A percentile compares a stretch with the other conserved stretches of the same genome.
Evolutionary conservation across 1,140 invertebrate species (phyloP).

Genomic region (Platyura marginata): DNA sequence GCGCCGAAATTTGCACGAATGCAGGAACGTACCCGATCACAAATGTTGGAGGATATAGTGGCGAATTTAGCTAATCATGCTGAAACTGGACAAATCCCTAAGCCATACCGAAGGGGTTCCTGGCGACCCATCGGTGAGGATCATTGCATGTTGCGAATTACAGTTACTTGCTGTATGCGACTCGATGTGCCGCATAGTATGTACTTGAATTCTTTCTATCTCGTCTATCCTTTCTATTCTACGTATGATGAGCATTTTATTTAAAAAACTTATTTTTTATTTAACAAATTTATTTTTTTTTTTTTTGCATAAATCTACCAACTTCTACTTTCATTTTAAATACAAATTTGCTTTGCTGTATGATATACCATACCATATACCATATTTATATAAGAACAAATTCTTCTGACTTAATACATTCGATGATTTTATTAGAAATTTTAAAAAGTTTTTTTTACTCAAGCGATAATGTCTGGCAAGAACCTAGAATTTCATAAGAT

Average conservation of each 20-base stretch:
- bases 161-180: slow-evolving; percentile 20
- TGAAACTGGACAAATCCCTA: slow-evolving; percentile 87
- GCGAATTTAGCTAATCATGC: slow-evolving; percentile 86
- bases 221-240: not conserved
- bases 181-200: slow-evolving; percentile 24
- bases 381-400: too few species aligned
- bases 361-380: too few species aligned
- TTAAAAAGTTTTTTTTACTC: too few species aligned
- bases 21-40: slow-evolving; percentile 75
- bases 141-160: not conserved
- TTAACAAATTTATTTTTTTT: too few species aligned
- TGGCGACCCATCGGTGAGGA: slow-evolving; percentile 71
- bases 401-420: too few species aligned
- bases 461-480: too few species aligned
- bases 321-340: too few species aligned
- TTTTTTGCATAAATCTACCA: too few species aligned
- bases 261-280: not conserved
- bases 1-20: slow-evolving; percentile 92
- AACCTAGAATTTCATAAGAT: too few species aligned
- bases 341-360: too few species aligned
- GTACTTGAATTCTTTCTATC: slow-evolving; percentile 6
- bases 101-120: slow-evolving; percentile 75
- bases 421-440: too few species aligned
- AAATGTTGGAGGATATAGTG: slow-evolving; percentile 89
- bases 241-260: not conserved